These are phyloP conservation scores for Nomada hirtipes DNA, from an alignment of 2,888 invertebrate species.

Conservation along the genomic window DNA sequence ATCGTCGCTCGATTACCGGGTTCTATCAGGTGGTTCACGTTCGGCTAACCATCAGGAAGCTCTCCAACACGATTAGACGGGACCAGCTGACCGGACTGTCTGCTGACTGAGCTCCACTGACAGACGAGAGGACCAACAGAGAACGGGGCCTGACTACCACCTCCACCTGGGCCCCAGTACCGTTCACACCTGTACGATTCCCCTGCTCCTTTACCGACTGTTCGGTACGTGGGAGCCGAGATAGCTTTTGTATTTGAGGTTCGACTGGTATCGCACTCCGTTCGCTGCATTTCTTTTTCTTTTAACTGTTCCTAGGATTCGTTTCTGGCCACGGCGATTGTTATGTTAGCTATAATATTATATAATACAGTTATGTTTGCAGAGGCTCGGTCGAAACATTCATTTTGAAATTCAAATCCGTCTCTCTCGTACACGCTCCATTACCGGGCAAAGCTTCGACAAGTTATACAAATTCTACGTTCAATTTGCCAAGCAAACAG, in stretches of 20 bases:
- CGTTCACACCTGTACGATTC: conserved; percentile 35
- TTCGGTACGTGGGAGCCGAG: not conserved
- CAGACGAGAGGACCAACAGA: conserved; percentile 76
- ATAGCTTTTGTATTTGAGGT: not conserved
- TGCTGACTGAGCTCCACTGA: conserved; percentile 81
- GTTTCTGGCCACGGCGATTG: not conserved
- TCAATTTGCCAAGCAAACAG: not conserved
- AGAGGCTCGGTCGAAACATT: not conserved
- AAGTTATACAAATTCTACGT: not conserved
- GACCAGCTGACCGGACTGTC: conserved; percentile 81
- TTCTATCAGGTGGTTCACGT: conserved; percentile 54
- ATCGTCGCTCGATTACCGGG: conserved; percentile 39
- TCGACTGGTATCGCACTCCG: not conserved
- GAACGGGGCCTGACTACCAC: conserved; percentile 79
- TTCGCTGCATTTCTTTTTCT: not conserved
- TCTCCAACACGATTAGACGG: conserved; percentile 56
- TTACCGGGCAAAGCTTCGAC: not conserved
- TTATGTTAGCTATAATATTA: no score
- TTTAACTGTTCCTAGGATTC: not conserved
- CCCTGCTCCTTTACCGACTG: conserved; percentile 28
- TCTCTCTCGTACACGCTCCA: not conserved
- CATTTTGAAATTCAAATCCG: not conserved
- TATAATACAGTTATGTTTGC: no score
- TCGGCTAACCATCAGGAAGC: conserved; percentile 63
- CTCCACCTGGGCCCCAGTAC: conserved; percentile 74